Base-by-base conservation (phyloP, 2,113 vertebrate species). In the Etheostoma spectabile region DNA sequence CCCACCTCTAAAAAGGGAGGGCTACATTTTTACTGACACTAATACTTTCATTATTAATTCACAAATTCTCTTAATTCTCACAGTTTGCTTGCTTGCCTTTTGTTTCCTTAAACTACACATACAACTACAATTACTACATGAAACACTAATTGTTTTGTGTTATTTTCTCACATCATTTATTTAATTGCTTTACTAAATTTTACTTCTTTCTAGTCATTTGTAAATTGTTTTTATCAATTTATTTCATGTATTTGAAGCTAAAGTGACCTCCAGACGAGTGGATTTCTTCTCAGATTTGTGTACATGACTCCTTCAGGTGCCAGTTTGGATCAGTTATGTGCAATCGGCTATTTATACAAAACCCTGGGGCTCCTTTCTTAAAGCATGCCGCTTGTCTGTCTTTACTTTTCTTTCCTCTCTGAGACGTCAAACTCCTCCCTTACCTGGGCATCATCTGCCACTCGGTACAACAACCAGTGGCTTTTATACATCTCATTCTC, bases 391-490 rank as follows among this genome's bases (percentile, higher is more conserved):
- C 77, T 77, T 33, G 60, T 65, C 56, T 75, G 38, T 69, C 27
- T n/a, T 52, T 70, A 73, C 60, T 51, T 70, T 59, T 71, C 55
- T 67, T 55, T 79, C 52, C 49, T 74, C 75, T 77, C 16, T 30
- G 69, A 85, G 56, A 84, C 76, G 76, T 83, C 85, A 78, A 69
- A 65, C 82, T 70, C 35, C 38, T 78, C 53, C 6, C 12, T 82
- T 80, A 84, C 79, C 68, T 57, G 55, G 13, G 38, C 72, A 22
- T 66, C 72, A 59, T 51, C 51, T 15, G 74, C 68, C 78, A 86
- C 77, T 53, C 4, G 79, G 27, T 79, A 19, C 30, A 69, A 46
- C 60, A 71, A 52, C 46, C 76, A 59, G n/a, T 42, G 48, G 13
- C 51, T 72, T 77, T 71, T 35, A n/a, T 38, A 46, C 5, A 21